Conservation (phyloP, 2,113 vertebrate genomes). For the Limanda limanda region DNA sequence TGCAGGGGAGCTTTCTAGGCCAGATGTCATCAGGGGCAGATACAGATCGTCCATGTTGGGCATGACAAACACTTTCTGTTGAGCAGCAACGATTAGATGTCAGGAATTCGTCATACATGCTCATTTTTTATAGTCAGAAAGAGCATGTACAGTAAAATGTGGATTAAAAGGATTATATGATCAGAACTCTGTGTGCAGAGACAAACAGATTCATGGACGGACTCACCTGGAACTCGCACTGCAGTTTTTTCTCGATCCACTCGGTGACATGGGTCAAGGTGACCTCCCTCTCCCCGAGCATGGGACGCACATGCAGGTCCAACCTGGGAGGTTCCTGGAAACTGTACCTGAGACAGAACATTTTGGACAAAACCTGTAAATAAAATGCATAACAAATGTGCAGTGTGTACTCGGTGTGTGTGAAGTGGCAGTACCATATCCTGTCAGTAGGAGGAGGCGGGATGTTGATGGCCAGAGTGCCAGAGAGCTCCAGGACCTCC, state of each 20-base stretch:
- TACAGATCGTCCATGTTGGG: conserved; percentile 91
- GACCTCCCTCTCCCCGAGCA: conserved; percentile 88
- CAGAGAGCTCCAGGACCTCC: conserved; percentile 87
- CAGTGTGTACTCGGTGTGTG: not conserved
- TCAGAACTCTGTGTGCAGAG: not conserved
- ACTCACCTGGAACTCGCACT: conserved; percentile 89
- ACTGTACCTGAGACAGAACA: conserved; percentile 83
- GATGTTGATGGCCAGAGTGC: conserved; percentile 86
- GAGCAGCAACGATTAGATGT: not conserved
- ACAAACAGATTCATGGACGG: not conserved
- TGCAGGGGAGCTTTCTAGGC: conserved; percentile 77
- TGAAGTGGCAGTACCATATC: conserved; percentile 63
- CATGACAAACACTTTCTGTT: conserved; percentile 90
- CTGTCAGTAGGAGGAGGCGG: conserved; percentile 88
- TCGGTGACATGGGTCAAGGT: conserved; percentile 88
- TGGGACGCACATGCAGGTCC: conserved; percentile 86
- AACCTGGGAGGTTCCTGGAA: conserved; percentile 86
- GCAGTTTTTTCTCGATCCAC: conserved; percentile 89
- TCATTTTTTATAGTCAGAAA: not conserved
- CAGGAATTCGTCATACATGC: not conserved
- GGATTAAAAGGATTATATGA: not conserved
- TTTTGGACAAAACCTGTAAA: not conserved
- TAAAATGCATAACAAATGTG: not conserved
- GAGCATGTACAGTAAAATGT: not conserved
- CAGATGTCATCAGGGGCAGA: conserved; percentile 87